These are phyloP conservation scores for Heliangelus exortis DNA, from an alignment of 2,797 vertebrate genomes.

Conservation along the genomic window DNA sequence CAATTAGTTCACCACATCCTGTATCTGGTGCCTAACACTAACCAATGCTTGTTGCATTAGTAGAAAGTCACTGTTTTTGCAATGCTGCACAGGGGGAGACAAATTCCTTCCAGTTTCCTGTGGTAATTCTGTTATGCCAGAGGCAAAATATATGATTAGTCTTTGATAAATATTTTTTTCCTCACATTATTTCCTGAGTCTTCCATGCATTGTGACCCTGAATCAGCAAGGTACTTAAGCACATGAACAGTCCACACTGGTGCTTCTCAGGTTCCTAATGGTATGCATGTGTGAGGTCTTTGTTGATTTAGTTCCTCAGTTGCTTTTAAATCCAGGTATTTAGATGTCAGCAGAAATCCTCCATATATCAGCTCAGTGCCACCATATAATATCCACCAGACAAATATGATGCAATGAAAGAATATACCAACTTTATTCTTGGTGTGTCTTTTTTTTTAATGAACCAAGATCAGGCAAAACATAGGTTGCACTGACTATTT, in stretches of 20 bases:
- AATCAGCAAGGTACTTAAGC: background rate
- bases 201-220: background rate
- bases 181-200: background rate
- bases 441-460: background rate
- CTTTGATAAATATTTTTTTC: constrained; percentile 3
- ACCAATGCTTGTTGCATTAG: background rate
- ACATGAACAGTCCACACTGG: background rate
- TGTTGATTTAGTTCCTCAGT: background rate
- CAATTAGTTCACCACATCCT: background rate
- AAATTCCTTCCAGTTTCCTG: constrained; percentile 30
- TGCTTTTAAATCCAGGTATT: background rate
- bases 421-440: background rate
- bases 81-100: background rate
- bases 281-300: background rate
- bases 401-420: background rate
- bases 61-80: background rate
- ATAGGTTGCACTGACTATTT: background rate
- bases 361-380: background rate
- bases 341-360: background rate
- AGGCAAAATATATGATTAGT: background rate
- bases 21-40: background rate
- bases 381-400: background rate
- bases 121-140: background rate
- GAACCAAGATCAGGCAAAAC: background rate
- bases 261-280: background rate